Base-by-base conservation (phyloP, 2,113 vertebrate species). In the Nicator chloris region DNA sequence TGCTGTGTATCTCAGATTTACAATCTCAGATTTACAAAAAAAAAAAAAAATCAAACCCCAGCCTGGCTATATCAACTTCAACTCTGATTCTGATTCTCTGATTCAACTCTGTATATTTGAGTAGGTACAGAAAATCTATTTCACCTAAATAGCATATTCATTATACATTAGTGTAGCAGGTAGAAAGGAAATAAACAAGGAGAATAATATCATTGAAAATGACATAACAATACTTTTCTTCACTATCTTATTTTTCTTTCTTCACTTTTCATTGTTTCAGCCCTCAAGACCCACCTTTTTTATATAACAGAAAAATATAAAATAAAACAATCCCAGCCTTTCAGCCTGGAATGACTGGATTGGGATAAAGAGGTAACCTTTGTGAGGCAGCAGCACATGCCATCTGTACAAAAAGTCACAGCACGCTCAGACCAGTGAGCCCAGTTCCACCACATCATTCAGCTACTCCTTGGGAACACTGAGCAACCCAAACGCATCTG, bases 371-470 rank as follows among this genome's bases (percentile, higher is more conserved):
- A 78, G 44, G 33, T 6, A 82, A 49, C 5, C 5, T 79, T 69
- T 89, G 33, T 64, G 49, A 77, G 51, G 31, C 4, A 51, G 22
- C n/a, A 39, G 0, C 1, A 23, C 8, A 21, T 53, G 21, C 4
- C 35, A 9, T 12, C 44, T 64, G 70, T 44, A 53, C 35, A 73
- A 54, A 77, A 88, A 70, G 6, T 31, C 21, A 33, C 1, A 7
- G 12, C 17, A 44, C 0, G 0, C 9, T 30, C 68, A 82, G 31
- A 78, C n/a, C n/a, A n/a, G n/a, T n/a, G n/a, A n/a, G 42, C 10
- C 14, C 20, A 18, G 7, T 53, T 89, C 40, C n/a, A 37, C 21
- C 17, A 7, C n/a, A 31, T 16, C 1, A 0, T 56, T 69, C 56
- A 81, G 17, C 18, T 44, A 2, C 7, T 66, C 13, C n/a, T 45